Percentiles rank a stretch among this genome's conserved stretches.
Conservation (phyloP, 2,797 vertebrate species). For the Sciaenops ocellatus region DNA sequence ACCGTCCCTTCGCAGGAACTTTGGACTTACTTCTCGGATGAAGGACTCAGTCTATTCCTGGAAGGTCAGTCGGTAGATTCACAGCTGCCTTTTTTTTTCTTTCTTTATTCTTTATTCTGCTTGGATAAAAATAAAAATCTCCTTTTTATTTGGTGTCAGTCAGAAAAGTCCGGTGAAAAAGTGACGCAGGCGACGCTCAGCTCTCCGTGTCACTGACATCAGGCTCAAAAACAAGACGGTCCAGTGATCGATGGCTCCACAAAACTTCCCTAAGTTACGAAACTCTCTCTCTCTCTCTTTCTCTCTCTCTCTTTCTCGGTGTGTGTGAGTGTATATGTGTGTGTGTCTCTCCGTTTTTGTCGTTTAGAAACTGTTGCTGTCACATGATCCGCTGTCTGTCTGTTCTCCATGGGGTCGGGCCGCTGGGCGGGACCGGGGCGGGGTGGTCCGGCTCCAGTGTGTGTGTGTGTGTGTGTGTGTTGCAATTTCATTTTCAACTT, state of each 20-base stretch:
- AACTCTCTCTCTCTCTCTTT: conserved; percentile 47
- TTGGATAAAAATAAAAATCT: neutral
- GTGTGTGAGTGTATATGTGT: neutral
- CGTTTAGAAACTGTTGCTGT: conserved; percentile 69
- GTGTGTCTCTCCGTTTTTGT: conserved; percentile 35
- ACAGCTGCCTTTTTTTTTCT: conserved; percentile 24
- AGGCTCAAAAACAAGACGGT: conserved; percentile 38
- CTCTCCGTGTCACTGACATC: conserved; percentile 58
- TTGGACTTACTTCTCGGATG: conserved; percentile 65
- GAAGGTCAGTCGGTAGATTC: conserved; percentile 20
- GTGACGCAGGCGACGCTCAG: conserved; percentile 59
- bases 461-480: conserved; percentile 3
- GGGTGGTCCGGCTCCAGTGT: conserved; percentile 49
- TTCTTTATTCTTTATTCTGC: too few species aligned
- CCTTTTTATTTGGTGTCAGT: conserved; percentile 5
- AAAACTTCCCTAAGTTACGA: conserved; percentile 74
- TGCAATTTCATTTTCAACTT: conserved; percentile 40
- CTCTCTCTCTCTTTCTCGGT: neutral
- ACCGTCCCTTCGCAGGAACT: neutral
- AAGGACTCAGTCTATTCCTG: conserved; percentile 39
- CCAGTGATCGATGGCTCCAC: conserved; percentile 60
- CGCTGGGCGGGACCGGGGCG: conserved; percentile 74
- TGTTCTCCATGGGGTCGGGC: conserved; percentile 66
- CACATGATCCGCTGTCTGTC: conserved; percentile 77
- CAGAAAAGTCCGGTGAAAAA: conserved; percentile 54